These are phyloP conservation scores for Exaiptasia diaphana DNA, from an alignment of 64 coral and sea anemone species.

Conservation along the genomic window DNA sequence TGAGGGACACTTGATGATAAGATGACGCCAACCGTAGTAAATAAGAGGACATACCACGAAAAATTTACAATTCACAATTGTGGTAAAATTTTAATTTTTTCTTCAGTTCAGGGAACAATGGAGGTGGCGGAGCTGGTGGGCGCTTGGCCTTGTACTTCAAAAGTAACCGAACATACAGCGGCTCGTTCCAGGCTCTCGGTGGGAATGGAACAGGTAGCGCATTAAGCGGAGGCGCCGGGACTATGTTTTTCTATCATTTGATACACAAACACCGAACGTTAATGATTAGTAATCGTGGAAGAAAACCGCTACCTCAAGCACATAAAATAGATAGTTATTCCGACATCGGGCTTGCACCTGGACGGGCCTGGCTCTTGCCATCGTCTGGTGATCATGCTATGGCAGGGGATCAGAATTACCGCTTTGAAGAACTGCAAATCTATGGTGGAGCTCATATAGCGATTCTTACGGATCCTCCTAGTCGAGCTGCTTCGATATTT, in stretches of 20 bases:
- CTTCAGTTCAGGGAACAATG: conserved; percentile 21
- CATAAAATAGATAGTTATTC: conserved; percentile 66
- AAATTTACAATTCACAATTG: too few relatives aligned
- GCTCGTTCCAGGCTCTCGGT: conserved; percentile 60
- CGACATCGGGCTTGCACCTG: conserved; percentile 46
- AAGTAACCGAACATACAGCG: conserved; percentile 80
- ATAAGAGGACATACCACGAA: too few relatives aligned
- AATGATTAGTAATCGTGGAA: conserved; percentile 59
- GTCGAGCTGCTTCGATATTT: conserved; percentile 39
- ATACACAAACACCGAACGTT: conserved; percentile 73
- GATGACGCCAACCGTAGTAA: too few relatives aligned
- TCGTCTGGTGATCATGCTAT: conserved; percentile 55
- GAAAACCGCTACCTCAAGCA: conserved; percentile 15
- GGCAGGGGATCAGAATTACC: conserved; percentile 74
- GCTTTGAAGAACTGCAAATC: conserved; percentile 89
- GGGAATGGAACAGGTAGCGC: conserved; percentile 41
- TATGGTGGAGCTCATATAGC: conserved; percentile 78
- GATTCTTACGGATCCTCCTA: conserved; percentile 36
- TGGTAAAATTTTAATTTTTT: too few relatives aligned
- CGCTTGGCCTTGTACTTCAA: conserved; percentile 80
- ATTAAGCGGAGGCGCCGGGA: conserved; percentile 69
- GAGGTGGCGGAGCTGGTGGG: conserved; percentile 80
- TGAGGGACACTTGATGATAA: too few relatives aligned
- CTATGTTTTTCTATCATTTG: conserved; percentile 75
- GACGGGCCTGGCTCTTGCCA: conserved; percentile 70